A percentile compares a stretch with the other conserved stretches of the same genome.
Conservation (phyloP, 2,797 vertebrate genomes). For the Argentina silus region DNA sequence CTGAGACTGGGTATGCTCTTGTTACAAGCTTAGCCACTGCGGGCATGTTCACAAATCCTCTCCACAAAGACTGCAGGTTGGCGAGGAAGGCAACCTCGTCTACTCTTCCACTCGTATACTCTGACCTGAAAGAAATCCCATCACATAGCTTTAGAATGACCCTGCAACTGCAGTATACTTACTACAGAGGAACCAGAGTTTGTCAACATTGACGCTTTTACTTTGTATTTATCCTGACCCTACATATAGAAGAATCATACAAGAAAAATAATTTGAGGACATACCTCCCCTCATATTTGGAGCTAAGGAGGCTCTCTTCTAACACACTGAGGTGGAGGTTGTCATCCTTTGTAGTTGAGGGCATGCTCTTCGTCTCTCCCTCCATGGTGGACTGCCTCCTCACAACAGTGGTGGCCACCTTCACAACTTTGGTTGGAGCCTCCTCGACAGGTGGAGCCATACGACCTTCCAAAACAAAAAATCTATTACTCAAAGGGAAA, state of each 20-base stretch:
- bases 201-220: too few relatives aligned
- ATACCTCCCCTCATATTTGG: slow-evolving; percentile 60
- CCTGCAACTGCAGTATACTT: background rate
- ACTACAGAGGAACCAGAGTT: too few relatives aligned
- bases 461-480: slow-evolving; percentile 76
- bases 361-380: slow-evolving; percentile 80
- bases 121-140: slow-evolving; percentile 75
- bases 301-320: slow-evolving; percentile 86
- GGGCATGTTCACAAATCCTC: slow-evolving; percentile 97
- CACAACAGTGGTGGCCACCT: slow-evolving; percentile 89
- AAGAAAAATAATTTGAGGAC: slow-evolving; percentile 23
- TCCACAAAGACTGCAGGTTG: slow-evolving; percentile 88
- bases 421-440: slow-evolving; percentile 89
- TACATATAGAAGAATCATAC: too few relatives aligned
- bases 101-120: slow-evolving; percentile 82
- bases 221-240: too few relatives aligned
- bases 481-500: background rate
- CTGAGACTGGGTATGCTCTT: slow-evolving; percentile 94
- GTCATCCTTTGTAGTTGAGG: slow-evolving; percentile 72
- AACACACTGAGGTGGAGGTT: slow-evolving; percentile 87
- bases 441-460: slow-evolving; percentile 96
- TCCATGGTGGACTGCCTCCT: slow-evolving; percentile 88
- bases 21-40: slow-evolving; percentile 94
- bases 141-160: slow-evolving; percentile 14
- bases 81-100: slow-evolving; percentile 90